phyloP scores from a whole-genome alignment of 64 coral and sea anemone species.

The Cladopsammia gracilis region DNA sequence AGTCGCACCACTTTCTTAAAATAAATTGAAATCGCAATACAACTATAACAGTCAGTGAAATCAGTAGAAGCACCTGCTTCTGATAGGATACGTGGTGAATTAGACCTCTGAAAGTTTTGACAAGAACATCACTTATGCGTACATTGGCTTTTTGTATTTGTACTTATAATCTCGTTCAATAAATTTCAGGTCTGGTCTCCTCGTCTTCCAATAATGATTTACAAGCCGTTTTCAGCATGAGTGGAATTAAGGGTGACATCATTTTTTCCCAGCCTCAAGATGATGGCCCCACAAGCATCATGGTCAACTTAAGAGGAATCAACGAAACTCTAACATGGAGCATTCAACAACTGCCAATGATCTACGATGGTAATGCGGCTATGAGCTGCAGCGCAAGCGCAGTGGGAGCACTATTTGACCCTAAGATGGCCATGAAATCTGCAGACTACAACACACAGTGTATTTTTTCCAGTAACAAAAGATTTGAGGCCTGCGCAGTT shows the following conservation, averaged over 20 bases:
- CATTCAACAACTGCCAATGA: constrained; percentile 81
- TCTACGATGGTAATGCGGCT: constrained; percentile 80
- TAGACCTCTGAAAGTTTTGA: no score
- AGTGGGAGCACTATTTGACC: constrained; percentile 53
- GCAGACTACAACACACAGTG: neutral
- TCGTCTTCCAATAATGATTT: constrained; percentile 7
- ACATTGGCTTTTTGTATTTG: neutral
- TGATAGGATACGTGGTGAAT: no score
- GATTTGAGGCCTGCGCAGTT: constrained; percentile 66
- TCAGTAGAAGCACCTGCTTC: no score
- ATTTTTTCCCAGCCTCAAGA: constrained; percentile 61
- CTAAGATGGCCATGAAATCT: constrained; percentile 29
- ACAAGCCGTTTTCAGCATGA: constrained; percentile 75
- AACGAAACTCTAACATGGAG: constrained; percentile 56
- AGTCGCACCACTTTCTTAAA: no score
- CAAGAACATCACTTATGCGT: neutral
- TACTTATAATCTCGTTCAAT: neutral
- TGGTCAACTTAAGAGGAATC: constrained; percentile 66
- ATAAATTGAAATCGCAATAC: no score
- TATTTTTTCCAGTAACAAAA: neutral
- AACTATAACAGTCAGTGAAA: no score
- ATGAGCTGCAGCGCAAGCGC: constrained; percentile 17
- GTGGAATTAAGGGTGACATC: constrained; percentile 71
- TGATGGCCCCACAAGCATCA: constrained; percentile 39
- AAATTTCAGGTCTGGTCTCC: constrained; percentile 8